Base-by-base conservation (phyloP, 1,140 invertebrate species). In the Drosophila rhopaloa region DNA sequence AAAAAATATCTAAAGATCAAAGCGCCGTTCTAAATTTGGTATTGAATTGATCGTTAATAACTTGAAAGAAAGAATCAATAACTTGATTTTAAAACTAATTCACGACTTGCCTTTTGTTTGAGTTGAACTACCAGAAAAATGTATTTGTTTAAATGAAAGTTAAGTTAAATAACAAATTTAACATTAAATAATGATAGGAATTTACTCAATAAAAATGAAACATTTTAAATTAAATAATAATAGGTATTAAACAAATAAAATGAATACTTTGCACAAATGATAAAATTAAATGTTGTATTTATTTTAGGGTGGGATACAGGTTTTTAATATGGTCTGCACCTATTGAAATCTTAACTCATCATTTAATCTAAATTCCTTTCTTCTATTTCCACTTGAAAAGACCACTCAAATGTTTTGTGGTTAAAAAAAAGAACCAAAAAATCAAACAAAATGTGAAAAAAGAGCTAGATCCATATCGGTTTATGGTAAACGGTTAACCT, bases 401-500 rank as follows among this genome's bases (percentile, higher is more conserved):
- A 43, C 76, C 29, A 41, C 14, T 35, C 54, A 57, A 27, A 53
- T 50, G 57, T 19, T 48, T 46, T 62, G 76, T 24, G 62, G 60
- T 79, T 5, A n/a, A 59, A 57, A 59, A 57, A 38, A 46, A 27
- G 44, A 40, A 14, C 14, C n/a, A 53, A 38, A 56, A 38, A 51
- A 24, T 5, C 8, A 11, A 44, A 74, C 27, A 58, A 58, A 75
- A 54, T 32, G 8, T 29, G n/a, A 35, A 76, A 53, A 53, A 76
- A 58, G 9, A 56, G 9, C 29, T 19, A 48, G 67, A 71, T 71
- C 65, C 58, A 13, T 71, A 71, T 71, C 67, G 47, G 66, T 70
- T 71, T 71, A 41, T 57, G 66, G 67, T 27, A 50, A 71, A 74
- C 72, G 65, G 71, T 59, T 79, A 67, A 68, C 55, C 43, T 51